Evolutionary conservation across 2,888 invertebrate genomes (phyloP), one percentile per base, ranked within the genome.

Genomic region (Seira ritae): DNA sequence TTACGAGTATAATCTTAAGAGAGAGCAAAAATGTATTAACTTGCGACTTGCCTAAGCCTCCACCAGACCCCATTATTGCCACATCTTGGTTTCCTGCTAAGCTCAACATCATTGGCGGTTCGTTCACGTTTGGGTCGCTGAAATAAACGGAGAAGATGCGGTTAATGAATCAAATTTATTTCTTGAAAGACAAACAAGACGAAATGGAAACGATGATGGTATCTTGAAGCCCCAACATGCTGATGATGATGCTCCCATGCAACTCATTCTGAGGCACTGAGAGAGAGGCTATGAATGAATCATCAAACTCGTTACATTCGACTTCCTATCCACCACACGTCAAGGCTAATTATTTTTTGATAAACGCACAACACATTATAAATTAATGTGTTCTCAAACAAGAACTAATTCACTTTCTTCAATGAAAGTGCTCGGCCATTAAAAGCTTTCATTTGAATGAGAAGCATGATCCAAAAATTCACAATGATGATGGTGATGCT

Each of bases 101-200:
- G 79, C 83, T 74, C 83, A 79, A 80, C 83, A 77, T 60, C 77
- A 80, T 70, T 17, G 84, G 78, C 42, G 80, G 70, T 75, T 88
- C 86, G 68, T 88, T 86, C 74, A 82, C 81, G 77, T 88, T 88
- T 46, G 88, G 88, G 80, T 88, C 88, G 23, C 88, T 88, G 76
- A n/a, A 70, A 69, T 19, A 62, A 8, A 67, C n/a, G 69, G 8
- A 4, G 31, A 31, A 31, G 31, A 31, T 31, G 31, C 8, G 22
- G 66, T 37, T 46, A 46, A 75, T 50, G 23, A 31, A 23, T 42
- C 20, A 22, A 24, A 20, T 31, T 62, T 37, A 31, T 42, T 74
- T 31, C 31, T 2, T 31, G 3, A 31, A 31, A 31, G 3, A 31
- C 31, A 31, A 31, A 31, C 31, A 31, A 31, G 31, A 2, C 3